A percentile compares a stretch with the other conserved stretches of the same genome.
phyloP scores from a whole-genome alignment of 2,888 invertebrate genomes.

The Thecocarcelia acutangulata region DNA sequence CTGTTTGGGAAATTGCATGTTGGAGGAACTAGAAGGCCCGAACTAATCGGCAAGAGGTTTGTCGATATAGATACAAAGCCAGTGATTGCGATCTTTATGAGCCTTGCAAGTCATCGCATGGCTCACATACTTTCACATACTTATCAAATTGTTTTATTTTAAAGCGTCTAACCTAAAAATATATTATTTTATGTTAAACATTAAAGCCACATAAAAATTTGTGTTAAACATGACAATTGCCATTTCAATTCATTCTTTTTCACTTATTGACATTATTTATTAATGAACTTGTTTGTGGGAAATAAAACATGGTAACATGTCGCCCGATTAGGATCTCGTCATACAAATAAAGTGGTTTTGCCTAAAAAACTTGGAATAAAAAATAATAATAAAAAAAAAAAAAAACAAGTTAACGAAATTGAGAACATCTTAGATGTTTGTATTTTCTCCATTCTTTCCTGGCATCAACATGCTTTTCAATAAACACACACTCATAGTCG shows the following conservation, averaged over 20 bases:
- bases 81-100: too few species aligned
- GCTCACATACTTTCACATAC: too few species aligned
- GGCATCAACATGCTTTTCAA: background rate
- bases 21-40: too few species aligned
- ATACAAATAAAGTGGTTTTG: background rate
- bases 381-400: too few species aligned
- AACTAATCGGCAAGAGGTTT: too few species aligned
- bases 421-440: conserved; percentile 48
- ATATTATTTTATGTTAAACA: too few species aligned
- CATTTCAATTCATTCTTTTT: background rate
- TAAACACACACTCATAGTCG: background rate
- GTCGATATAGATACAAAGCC: too few species aligned
- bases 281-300: conserved; percentile 16
- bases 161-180: too few species aligned
- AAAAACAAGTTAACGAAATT: conserved; percentile 50
- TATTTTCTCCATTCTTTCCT: conserved; percentile 1
- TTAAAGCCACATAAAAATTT: background rate
- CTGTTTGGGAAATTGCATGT: too few species aligned
- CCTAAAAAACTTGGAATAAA: too few species aligned
- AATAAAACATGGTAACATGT: background rate
- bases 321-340: conserved; percentile 12
- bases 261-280: conserved; percentile 15
- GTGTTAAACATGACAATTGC: conserved; percentile 2
- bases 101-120: too few species aligned
- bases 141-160: too few species aligned